Conservation (phyloP, 1,140 invertebrate species). For the Vanessa tameamea region DNA sequence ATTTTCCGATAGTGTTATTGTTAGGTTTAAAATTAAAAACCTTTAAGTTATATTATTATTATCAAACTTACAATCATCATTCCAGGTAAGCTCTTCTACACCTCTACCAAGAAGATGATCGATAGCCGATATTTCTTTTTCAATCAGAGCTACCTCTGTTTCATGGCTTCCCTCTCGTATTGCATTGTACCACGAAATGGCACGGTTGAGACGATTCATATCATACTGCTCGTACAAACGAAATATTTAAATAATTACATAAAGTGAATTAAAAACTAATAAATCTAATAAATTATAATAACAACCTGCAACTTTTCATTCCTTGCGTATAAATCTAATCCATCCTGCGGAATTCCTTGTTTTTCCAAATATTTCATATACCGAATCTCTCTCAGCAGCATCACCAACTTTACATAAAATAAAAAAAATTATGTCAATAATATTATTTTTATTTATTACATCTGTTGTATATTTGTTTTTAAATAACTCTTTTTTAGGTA, state of each 20-base stretch:
- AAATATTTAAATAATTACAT: neutral
- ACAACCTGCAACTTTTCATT: constrained; percentile 80
- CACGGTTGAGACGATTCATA: constrained; percentile 78
- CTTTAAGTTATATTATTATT: neutral
- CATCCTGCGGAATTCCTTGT: constrained; percentile 81
- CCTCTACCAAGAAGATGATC: constrained; percentile 84
- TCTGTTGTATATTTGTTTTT: neutral
- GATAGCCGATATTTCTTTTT: constrained; percentile 83
- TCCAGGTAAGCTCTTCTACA: constrained; percentile 85
- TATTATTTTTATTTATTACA: neutral
- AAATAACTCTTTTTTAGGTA: constrained; percentile 29
- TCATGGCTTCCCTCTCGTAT: constrained; percentile 84
- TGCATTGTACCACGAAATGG: constrained; percentile 84
- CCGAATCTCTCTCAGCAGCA: constrained; percentile 83
- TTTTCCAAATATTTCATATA: constrained; percentile 84
- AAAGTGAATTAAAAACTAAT: neutral
- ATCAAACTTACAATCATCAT: constrained; percentile 82
- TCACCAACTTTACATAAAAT: constrained; percentile 62
- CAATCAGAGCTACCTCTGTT: constrained; percentile 86
- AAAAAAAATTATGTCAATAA: neutral
- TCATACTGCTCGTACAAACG: constrained; percentile 55
- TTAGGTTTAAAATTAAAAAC: too few species aligned
- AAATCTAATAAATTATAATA: neutral
- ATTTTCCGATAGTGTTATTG: too few species aligned
- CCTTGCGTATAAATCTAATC: constrained; percentile 79